These are phyloP conservation scores for Lipotes vexillifer DNA, from an alignment of 2,113 vertebrate genomes.

Conservation along the genomic window DNA sequence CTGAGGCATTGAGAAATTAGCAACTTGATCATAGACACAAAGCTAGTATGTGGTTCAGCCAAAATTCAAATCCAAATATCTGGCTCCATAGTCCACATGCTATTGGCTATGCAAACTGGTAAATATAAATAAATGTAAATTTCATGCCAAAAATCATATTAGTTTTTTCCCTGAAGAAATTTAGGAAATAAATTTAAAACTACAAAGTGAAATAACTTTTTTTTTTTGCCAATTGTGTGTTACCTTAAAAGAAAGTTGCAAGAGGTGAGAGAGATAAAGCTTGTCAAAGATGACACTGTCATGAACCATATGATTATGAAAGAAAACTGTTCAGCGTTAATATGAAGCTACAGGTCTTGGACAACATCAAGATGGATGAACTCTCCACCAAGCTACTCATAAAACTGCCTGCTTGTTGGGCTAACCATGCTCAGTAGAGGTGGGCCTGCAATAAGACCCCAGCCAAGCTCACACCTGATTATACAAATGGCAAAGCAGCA, in stretches of 20 bases:
- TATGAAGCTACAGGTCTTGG: neutral
- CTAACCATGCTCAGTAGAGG: neutral
- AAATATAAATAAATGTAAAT: neutral
- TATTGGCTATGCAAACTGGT: neutral
- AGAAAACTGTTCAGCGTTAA: neutral
- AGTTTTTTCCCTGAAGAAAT: neutral
- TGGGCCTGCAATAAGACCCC: neutral
- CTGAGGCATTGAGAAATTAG: neutral
- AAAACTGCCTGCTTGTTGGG: neutral
- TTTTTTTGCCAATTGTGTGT: neutral
- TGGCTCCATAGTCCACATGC: neutral
- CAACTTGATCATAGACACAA: neutral
- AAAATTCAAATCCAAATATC: neutral
- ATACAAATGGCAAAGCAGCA: neutral
- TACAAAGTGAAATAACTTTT: neutral
- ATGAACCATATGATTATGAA: neutral
- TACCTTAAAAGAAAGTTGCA: neutral
- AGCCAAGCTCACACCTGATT: neutral
- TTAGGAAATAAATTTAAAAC: constrained; percentile 3
- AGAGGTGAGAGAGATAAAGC: neutral
- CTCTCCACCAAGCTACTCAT: neutral
- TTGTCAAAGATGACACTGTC: neutral
- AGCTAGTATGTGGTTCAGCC: neutral
- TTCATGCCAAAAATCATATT: neutral
- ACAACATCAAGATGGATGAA: neutral